Conservation (phyloP, 2,888 invertebrate species). For the Andricus curvator region DNA sequence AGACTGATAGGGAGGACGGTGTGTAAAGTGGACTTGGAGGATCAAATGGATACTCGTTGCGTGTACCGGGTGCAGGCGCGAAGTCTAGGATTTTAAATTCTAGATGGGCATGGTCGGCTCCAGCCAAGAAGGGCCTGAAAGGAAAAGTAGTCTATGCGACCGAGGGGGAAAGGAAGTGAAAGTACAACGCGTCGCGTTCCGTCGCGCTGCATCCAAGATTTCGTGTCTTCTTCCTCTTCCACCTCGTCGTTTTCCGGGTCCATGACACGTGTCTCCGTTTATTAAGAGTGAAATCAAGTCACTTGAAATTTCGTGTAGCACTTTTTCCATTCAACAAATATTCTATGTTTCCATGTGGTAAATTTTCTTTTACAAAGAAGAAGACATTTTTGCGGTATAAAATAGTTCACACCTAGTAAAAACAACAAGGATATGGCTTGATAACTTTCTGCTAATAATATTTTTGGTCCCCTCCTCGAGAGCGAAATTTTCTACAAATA, state of each 20-base stretch:
- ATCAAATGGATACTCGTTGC: neutral
- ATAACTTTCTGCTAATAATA: no score
- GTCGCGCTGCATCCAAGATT: conserved; percentile 66
- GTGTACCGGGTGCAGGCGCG: conserved; percentile 26
- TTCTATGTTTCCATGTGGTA: neutral
- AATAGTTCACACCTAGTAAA: no score
- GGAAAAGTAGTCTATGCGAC: conserved; percentile 70
- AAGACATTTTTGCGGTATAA: neutral
- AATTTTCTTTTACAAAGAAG: neutral
- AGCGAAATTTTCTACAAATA: neutral
- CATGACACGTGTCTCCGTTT: neutral
- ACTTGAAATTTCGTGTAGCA: neutral
- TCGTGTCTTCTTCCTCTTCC: conserved; percentile 47
- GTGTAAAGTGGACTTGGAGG: conserved; percentile 22
- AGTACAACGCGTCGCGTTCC: conserved; percentile 70
- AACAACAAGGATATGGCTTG: no score
- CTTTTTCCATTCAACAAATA: neutral
- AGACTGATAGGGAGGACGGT: conserved; percentile 22
- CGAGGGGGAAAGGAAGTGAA: conserved; percentile 77
- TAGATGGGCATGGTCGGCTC: conserved; percentile 67
- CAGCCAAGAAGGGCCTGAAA: conserved; percentile 64
- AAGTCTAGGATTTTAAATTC: conserved; percentile 61
- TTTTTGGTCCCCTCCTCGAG: no score
- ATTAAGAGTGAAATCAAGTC: neutral
- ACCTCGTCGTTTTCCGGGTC: neutral